Percentiles rank a stretch among this genome's conserved stretches.
phyloP scores from a whole-genome alignment of 2,888 invertebrate species.

The Cinara cedri region DNA sequence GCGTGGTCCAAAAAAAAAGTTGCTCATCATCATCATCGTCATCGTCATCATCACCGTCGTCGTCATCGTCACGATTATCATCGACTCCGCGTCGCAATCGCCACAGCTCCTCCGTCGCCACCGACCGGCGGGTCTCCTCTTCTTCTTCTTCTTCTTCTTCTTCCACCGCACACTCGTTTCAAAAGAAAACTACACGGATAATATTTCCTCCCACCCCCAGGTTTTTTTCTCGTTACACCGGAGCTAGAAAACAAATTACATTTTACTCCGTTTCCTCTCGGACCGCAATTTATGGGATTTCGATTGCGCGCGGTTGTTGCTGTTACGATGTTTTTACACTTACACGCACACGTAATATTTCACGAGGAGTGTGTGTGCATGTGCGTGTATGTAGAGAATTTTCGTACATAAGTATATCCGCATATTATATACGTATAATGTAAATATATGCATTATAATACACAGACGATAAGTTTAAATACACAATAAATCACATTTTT shows the following conservation, averaged over 20 bases:
- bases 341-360: not conserved
- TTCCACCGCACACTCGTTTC: conserved; percentile 7
- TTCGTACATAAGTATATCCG: not conserved
- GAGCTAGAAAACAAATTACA: conserved; percentile 25
- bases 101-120: not conserved
- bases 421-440: not conserved
- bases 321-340: conserved; percentile 17
- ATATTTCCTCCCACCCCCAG: no score
- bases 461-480: not conserved
- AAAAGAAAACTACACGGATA: conserved; percentile 16
- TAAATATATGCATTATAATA: not conserved
- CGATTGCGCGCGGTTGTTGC: not conserved
- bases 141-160: not conserved
- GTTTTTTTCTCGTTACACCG: not conserved
- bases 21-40: conserved; percentile 52
- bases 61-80: not conserved
- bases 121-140: not conserved
- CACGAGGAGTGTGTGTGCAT: not conserved
- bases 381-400: not conserved
- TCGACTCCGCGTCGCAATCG: not conserved
- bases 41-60: not conserved
- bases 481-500: no score
- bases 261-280: conserved; percentile 11
- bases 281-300: conserved; percentile 10
- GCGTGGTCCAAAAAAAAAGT: conserved; percentile 57